phyloP scores from a whole-genome alignment of 53 echinoderm and acorn worm species.

The Echinometra lucunter region DNA sequence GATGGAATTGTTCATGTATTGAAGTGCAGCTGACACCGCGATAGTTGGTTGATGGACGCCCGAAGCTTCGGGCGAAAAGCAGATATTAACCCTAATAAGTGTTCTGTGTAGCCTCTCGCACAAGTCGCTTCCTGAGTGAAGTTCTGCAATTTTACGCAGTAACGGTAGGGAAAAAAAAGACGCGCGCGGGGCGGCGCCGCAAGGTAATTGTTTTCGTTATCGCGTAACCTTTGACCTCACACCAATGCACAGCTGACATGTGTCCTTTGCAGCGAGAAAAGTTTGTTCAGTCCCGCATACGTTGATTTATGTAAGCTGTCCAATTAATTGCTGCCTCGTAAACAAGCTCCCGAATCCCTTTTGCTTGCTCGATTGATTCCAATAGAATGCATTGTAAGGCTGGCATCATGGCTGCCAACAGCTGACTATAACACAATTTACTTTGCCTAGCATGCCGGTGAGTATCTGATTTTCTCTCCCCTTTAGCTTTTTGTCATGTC shows the following conservation, averaged over 20 bases:
- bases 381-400: neutral
- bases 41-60: too few relatives aligned
- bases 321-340: neutral
- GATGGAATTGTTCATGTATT: too few relatives aligned
- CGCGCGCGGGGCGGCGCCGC: too few relatives aligned
- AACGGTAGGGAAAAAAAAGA: too few relatives aligned
- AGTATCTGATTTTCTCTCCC: neutral
- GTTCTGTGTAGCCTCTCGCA: too few relatives aligned
- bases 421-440: neutral
- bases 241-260: conserved; percentile 65
- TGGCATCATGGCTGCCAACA: neutral
- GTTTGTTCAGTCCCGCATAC: neutral
- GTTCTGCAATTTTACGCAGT: too few relatives aligned
- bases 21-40: too few relatives aligned
- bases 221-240: conserved; percentile 21
- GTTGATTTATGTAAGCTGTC: neutral
- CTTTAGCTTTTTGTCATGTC: too few relatives aligned
- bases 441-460: neutral
- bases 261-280: neutral
- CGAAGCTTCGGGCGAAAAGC: too few relatives aligned
- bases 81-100: too few relatives aligned
- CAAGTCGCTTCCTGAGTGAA: too few relatives aligned
- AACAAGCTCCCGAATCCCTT: neutral
- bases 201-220: neutral
- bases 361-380: neutral